Evolutionary conservation across 2,888 invertebrate species (phyloP).

Genomic region (Morpho helenor): DNA sequence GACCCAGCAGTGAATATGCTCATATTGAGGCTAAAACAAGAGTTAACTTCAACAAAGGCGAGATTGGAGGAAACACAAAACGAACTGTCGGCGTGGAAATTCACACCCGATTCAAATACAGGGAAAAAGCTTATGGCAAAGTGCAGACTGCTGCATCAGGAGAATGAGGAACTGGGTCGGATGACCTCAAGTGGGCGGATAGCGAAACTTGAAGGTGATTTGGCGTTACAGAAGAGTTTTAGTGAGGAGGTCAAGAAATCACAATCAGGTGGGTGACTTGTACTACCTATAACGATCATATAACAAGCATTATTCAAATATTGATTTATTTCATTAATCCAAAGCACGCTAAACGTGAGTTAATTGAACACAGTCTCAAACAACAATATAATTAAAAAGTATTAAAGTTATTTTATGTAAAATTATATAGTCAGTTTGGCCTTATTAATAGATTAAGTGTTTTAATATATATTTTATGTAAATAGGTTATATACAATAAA

Average conservation of each 20-base stretch:
- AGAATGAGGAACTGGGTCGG: constrained; percentile 98
- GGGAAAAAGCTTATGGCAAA: constrained; percentile 99
- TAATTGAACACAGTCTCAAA: too few species aligned
- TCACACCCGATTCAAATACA: constrained; percentile 99
- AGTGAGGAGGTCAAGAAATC: constrained; percentile 98
- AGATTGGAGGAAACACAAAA: constrained; percentile 98
- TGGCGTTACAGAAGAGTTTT: constrained; percentile 96
- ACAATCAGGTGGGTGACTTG: constrained; percentile 87
- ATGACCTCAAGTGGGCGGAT: constrained; percentile 96
- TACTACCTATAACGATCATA: neutral
- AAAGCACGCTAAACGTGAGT: too few species aligned
- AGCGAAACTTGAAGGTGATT: constrained; percentile 96
- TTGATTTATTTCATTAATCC: too few species aligned
- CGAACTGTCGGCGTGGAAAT: constrained; percentile 99
- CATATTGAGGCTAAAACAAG: constrained; percentile 93
- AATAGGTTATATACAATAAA: too few species aligned
- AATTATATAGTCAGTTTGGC: too few species aligned
- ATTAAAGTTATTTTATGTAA: too few species aligned
- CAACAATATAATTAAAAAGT: too few species aligned
- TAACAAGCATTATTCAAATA: too few species aligned
- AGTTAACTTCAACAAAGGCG: constrained; percentile 92
- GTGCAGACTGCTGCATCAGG: constrained; percentile 95
- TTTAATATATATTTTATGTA: too few species aligned
- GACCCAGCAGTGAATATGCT: constrained; percentile 98
- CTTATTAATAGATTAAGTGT: too few species aligned